Evolutionary conservation across 1,140 invertebrate genomes (phyloP), one percentile per base, ranked within the genome.

Genomic region (Bombus polaris): DNA sequence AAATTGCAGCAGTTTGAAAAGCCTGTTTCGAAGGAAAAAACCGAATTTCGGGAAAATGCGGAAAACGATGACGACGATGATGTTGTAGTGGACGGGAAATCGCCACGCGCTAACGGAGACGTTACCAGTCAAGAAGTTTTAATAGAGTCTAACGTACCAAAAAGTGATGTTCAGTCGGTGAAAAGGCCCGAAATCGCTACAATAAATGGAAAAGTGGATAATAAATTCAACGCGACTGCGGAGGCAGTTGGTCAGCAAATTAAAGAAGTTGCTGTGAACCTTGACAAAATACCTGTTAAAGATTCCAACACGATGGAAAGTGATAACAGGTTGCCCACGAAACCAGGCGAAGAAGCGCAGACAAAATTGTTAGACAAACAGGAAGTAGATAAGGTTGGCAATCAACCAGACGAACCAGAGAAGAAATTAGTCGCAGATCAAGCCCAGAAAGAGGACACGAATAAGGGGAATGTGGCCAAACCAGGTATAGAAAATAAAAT

Each of bases 1-100:
- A 62, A 39, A 35, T 42, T 84, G n/a, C 73, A 85, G 39, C 83
- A 89, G 13, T 18, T 39, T 0, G 86, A 87, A 22, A 84, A 47
- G 2, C 35, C 39, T 22, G n/a, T 66, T 5, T n/a, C 44, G 42
- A 70, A 84, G 42, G 85, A 87, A 70, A 85, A 85, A 12, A 22
- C 73, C 15, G 70, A 77, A 22, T 4, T 71, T 22, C 83, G 87
- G 25, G 77, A 90, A 3, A 87, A 84, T 1, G 72, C 77, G 10
- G 88, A 91, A 2, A 90, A 92, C 32, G 88, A 92, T 76, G 91
- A 93, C 68, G 93, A 93, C 77, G 91, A 93, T 15, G 93, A 93
- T 35, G 93, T 93, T 2, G 91, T 93, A 32, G 89, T 92, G 82
- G 93, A 93, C 68, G 65, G 37, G 0, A 89, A 92, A 12, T 89